Evolutionary conservation across 2,797 vertebrate genomes (phyloP).

Genomic region (Phataginus tricuspis): DNA sequence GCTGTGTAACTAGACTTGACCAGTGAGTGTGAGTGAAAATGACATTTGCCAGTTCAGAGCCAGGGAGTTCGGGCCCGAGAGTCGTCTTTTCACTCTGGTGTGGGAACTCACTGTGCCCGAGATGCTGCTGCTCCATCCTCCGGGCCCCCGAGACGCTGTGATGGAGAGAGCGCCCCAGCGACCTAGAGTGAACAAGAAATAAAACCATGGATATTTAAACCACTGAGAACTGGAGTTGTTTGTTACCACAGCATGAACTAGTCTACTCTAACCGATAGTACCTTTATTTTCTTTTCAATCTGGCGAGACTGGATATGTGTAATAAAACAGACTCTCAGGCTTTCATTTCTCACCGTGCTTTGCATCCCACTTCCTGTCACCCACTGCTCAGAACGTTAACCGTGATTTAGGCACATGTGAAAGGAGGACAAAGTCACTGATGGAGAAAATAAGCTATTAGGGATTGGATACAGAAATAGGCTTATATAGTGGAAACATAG

Average conservation of each 20-base stretch:
- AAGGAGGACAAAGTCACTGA: constrained; percentile 42
- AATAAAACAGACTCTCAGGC: not conserved
- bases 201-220: not conserved
- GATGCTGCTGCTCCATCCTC: not conserved
- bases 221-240: not conserved
- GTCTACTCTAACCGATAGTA: not conserved
- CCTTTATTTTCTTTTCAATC: constrained; percentile 9
- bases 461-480: not conserved
- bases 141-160: not conserved
- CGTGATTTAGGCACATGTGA: constrained; percentile 32
- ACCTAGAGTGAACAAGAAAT: not conserved
- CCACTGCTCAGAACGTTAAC: constrained; percentile 7
- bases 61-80: not conserved
- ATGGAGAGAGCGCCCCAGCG: not conserved
- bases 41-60: not conserved
- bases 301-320: not conserved
- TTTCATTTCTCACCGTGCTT: not conserved
- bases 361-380: not conserved
- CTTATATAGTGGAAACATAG: constrained; percentile 34
- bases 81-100: not conserved
- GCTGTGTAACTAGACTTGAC: not conserved
- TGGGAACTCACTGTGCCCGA: not conserved
- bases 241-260: not conserved
- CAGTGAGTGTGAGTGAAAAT: not conserved
- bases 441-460: constrained; percentile 59